Evolutionary conservation across 2,113 vertebrate species (phyloP), one percentile per base, ranked within the genome.

Genomic region (Motacilla tschutschensis): DNA sequence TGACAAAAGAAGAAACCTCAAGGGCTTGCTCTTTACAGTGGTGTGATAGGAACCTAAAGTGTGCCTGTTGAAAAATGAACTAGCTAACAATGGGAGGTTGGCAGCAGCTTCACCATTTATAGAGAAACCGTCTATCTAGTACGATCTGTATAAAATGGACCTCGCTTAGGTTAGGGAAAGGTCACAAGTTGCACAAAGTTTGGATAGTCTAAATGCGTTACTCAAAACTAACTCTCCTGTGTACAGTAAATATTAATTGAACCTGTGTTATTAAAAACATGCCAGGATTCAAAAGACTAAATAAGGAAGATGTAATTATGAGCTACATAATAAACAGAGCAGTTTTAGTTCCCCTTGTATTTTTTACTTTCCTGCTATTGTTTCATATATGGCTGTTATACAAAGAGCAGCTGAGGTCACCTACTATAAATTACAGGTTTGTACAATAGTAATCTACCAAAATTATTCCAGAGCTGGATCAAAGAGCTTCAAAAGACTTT

Each of bases 311-410:
- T 97, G 97, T 97, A 98, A 97, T 96, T 98, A 97, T 96, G 96
- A 98, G 96, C 97, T 97, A 97, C 97, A 98, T 96, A 97, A 97
- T 98, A 98, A 98, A 98, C 96, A 98, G 96, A 96, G 94, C 96
- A 93, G 96, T 97, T 97, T 97, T 95, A 97, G 97, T 98, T 98
- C 98, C 98, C 96, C 97, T 97, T 95, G 93, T 96, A 92, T 98
- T 98, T 98, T 95, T 97, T 96, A 97, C 98, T 98, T 99, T 99
- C 98, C 98, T 99, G 98, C 96, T 95, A 99, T 99, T 99, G 98
- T 99, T 98, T 97, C 93, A 95, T 97, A 97, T 96, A 95, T 96
- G 97, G 93, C 97, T 96, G 92, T 97, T 96, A 97, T 96, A 98
- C 98, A 99, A 98, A 98, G 98, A 97, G 96, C 96, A 96, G 96